Conservation (phyloP, 2,113 vertebrate species). For the Edolisoma coerulescens region DNA sequence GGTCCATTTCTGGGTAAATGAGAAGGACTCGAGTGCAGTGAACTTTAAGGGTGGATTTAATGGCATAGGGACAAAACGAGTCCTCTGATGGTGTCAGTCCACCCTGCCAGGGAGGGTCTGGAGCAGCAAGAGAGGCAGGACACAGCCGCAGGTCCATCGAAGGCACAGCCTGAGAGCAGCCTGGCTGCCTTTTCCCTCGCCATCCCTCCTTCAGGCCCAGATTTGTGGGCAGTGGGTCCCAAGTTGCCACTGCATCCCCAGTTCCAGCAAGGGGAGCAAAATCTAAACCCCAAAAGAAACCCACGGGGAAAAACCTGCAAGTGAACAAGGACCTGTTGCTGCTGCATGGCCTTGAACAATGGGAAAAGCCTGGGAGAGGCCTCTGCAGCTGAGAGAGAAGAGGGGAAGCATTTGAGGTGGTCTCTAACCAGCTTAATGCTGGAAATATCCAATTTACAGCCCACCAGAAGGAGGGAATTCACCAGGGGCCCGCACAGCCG, state of each 20-base stretch:
- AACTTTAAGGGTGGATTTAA: neutral
- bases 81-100: neutral
- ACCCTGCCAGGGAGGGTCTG: neutral
- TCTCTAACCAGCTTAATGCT: neutral
- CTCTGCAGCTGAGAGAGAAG: neutral
- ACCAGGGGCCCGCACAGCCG: neutral
- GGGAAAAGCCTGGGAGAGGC: neutral
- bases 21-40: neutral
- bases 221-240: neutral
- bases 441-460: neutral
- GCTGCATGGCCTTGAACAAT: neutral
- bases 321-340: neutral
- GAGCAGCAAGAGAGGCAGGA: neutral
- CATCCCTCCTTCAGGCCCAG: neutral
- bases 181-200: neutral
- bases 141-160: fast-evolving
- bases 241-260: neutral
- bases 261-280: neutral
- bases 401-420: neutral
- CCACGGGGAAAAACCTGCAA: neutral
- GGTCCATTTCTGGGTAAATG: neutral
- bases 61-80: neutral
- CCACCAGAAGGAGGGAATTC: neutral
- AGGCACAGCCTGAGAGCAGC: neutral
- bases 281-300: neutral